Evolutionary conservation across 2,797 vertebrate species (phyloP), one percentile per base, ranked within the genome.

Genomic region (Molossus molossus): DNA sequence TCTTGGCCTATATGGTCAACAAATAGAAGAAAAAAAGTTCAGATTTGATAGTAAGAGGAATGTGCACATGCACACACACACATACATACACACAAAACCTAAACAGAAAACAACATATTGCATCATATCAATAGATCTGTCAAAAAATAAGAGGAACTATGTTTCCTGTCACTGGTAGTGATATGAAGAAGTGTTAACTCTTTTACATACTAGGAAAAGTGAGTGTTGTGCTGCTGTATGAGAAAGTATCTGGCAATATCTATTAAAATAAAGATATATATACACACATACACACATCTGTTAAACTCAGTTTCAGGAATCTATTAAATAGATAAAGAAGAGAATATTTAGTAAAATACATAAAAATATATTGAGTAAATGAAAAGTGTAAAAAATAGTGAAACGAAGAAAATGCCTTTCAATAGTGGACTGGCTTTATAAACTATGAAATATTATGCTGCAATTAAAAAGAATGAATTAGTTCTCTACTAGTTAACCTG

Each of bases 381-480:
- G 27, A 50, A 48, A 90, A 55, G 25, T 10, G 64, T 55, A 90
- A 9, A 84, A 91, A 80, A 50, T 13, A 2, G 14, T 92, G 27
- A 14, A 91, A 23, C 20, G 13, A 80, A 81, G 62, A 40, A 60
- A 64, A 67, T 83, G 20, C 25, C 11, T 89, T 3, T 40, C 3
- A 62, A 29, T 5, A 79, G 58, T 11, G 25, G 11, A 57, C 65
- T 77, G 29, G 1, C 12, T 87, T 37, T 82, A 58, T 48, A 60
- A 80, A 55, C 25, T 12, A 57, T 50, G 27, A 14, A 83, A 77
- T 67, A 82, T 58, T 48, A 77, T 33, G 5, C n/a, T 57, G 1
- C 20, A n/a, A n/a, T 87, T 81, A 86, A 86, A 77, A 91, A 67
- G 85, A 62, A 25, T 60, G 2, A 94, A 27, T 67, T 70, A 65